Percentiles rank a stretch among this genome's conserved stretches.
Evolutionary conservation across 2,113 vertebrate species (phyloP).

Genomic region (Podarcis muralis): DNA sequence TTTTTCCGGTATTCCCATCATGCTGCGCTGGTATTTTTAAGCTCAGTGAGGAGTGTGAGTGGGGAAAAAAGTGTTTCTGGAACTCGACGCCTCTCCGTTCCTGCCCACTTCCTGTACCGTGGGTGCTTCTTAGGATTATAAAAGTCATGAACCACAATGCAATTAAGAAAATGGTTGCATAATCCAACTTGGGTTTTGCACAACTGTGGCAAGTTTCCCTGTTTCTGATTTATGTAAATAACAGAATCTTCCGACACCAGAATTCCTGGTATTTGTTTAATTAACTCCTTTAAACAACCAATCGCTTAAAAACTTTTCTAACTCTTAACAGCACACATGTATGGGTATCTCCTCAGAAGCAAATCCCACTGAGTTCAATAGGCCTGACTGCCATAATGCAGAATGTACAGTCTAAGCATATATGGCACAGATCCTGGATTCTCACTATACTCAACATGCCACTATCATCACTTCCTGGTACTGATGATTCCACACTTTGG

Average conservation of each 20-base stretch:
- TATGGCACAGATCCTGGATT: neutral
- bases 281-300: neutral
- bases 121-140: neutral
- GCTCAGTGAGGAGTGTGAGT: neutral
- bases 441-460: neutral
- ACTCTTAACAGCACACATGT: neutral
- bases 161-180: neutral
- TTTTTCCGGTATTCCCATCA: neutral
- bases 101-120: neutral
- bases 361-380: neutral
- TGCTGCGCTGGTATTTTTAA: neutral
- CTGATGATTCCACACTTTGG: neutral
- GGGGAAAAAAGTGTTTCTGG: neutral
- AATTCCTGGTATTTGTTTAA: neutral
- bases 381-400: neutral
- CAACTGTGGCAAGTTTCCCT: neutral
- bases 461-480: neutral
- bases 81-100: neutral
- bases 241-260: neutral
- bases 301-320: neutral
- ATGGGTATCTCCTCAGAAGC: neutral
- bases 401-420: neutral
- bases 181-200: neutral
- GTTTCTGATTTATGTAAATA: neutral
- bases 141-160: neutral